These are phyloP conservation scores for Actinemys pallida DNA, from an alignment of 2,113 vertebrate genomes.

Conservation along the genomic window DNA sequence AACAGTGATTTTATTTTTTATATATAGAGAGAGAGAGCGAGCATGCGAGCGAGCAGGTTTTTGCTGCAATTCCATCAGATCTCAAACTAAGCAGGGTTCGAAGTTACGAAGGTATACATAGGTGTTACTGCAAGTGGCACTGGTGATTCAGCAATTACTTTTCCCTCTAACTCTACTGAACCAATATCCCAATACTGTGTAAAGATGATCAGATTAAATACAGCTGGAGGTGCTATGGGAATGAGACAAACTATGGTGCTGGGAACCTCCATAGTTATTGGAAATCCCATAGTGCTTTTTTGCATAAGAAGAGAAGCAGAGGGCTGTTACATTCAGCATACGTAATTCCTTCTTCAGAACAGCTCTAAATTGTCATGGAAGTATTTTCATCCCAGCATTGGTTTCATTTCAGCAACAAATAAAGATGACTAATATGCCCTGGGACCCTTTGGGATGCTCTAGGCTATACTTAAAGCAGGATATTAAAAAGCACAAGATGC, in stretches of 20 bases:
- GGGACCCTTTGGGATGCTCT: neutral
- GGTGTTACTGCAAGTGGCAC: neutral
- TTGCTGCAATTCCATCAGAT: neutral
- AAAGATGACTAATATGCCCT: neutral
- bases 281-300: neutral
- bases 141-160: neutral
- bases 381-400: neutral
- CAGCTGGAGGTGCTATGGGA: neutral
- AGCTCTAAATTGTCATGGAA: neutral
- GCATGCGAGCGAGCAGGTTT: neutral
- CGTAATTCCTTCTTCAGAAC: neutral
- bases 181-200: neutral
- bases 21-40: neutral
- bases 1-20: neutral
- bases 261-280: neutral
- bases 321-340: neutral
- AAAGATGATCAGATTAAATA: accelerated
- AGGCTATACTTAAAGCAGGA: neutral
- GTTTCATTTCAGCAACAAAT: neutral
- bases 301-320: neutral
- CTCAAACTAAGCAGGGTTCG: neutral
- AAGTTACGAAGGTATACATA: neutral
- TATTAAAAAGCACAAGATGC: neutral
- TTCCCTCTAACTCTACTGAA: neutral
- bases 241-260: accelerated